phyloP scores from a whole-genome alignment of 2,113 vertebrate species.

The Ceuthmochares aereus region DNA sequence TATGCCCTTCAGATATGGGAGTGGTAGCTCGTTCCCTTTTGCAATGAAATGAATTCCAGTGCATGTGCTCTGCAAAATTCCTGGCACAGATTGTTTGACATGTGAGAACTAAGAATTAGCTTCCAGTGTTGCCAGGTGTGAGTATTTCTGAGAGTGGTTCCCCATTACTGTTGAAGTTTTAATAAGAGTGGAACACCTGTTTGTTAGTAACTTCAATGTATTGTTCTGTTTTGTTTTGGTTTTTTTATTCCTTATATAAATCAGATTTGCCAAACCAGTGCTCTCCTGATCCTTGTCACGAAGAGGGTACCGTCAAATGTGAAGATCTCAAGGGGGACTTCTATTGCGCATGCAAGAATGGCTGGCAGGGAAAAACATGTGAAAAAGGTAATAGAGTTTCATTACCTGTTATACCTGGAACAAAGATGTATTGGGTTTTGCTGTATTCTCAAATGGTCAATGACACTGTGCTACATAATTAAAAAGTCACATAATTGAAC shows the following conservation, averaged over 20 bases:
- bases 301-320: constrained; percentile 82
- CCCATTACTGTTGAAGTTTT: not conserved
- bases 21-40: not conserved
- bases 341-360: constrained; percentile 88
- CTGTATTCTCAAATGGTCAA: not conserved
- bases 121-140: not conserved
- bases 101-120: not conserved
- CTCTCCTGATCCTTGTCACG: constrained; percentile 87
- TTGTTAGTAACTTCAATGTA: not conserved
- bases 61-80: not conserved
- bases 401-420: not conserved
- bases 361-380: constrained; percentile 89
- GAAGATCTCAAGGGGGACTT: constrained; percentile 92
- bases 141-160: not conserved
- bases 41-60: not conserved
- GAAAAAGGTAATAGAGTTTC: constrained; percentile 80
- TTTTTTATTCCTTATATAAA: not conserved
- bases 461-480: not conserved
- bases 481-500: not conserved
- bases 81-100: not conserved
- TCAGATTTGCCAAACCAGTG: constrained; percentile 96
- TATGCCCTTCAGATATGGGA: not conserved
- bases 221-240: not conserved
- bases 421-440: not conserved
- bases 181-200: not conserved